Conservation (phyloP, 2,888 invertebrate genomes). For the Ophraella communa region DNA sequence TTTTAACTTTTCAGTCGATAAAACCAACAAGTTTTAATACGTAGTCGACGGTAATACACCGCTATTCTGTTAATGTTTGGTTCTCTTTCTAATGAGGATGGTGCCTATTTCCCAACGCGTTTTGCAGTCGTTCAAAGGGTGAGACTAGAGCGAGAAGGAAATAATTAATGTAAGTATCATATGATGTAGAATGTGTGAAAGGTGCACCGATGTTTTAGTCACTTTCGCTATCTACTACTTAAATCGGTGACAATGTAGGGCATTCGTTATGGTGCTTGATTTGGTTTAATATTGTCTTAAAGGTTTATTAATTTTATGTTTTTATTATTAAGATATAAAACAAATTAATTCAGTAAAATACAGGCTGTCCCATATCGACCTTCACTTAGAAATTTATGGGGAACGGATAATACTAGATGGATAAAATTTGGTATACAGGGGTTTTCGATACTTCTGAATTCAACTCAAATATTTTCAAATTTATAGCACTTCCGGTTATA, state of each 20-base stretch:
- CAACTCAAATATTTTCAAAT: no score
- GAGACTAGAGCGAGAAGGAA: background rate
- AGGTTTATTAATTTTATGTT: no score
- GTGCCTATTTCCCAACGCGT: background rate
- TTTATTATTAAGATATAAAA: no score
- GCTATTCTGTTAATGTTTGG: slow-evolving; percentile 17
- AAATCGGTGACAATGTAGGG: slow-evolving; percentile 7
- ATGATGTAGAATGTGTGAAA: background rate
- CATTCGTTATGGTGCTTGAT: slow-evolving; percentile 16
- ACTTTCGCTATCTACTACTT: slow-evolving; percentile 14
- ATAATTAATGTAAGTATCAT: slow-evolving; percentile 1
- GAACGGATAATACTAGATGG: no score
- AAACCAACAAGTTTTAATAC: slow-evolving; percentile 7
- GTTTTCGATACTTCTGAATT: no score
- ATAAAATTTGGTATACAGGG: no score
- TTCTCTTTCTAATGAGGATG: slow-evolving; percentile 12
- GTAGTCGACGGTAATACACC: slow-evolving; percentile 11
- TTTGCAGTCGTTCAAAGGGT: background rate
- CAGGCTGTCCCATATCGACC: no score
- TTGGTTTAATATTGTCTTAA: no score
- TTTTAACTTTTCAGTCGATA: slow-evolving; percentile 13
- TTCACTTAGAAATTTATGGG: no score
- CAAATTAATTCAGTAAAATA: no score
- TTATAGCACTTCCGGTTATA: no score
- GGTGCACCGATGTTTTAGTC: background rate